Evolutionary conservation across 2,797 vertebrate species (phyloP).

Genomic region (Pelobates cultripes): DNA sequence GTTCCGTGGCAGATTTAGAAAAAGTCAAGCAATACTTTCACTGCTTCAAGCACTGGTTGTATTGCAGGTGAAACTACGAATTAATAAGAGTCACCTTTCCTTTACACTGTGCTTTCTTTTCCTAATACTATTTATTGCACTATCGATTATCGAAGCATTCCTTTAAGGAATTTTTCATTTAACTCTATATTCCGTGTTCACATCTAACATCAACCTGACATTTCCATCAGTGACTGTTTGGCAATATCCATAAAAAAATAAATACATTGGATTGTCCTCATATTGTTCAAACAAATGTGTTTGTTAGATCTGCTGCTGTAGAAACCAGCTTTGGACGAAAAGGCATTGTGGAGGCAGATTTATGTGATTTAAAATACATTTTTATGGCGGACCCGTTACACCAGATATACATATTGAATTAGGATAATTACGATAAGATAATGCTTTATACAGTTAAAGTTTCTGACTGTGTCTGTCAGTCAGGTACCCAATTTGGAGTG

Average conservation of each 20-base stretch:
- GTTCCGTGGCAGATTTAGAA: too few species aligned
- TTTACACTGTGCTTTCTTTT: too few species aligned
- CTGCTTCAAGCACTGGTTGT: too few species aligned
- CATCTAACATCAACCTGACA: constrained; percentile 6
- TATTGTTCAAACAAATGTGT: constrained; percentile 48
- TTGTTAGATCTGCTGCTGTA: constrained; percentile 26
- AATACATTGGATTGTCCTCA: constrained; percentile 33
- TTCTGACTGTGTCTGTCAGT: too few species aligned
- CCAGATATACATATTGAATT: constrained; percentile 53
- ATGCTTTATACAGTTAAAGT: too few species aligned
- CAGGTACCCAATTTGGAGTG: too few species aligned
- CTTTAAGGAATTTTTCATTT: too few species aligned
- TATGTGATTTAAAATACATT: constrained; percentile 47
- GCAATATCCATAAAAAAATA: constrained; percentile 31
- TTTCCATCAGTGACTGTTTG: constrained; percentile 31
- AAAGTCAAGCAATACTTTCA: too few species aligned
- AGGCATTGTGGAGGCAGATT: constrained; percentile 51
- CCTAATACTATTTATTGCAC: too few species aligned
- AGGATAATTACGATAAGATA: background rate
- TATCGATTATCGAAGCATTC: too few species aligned
- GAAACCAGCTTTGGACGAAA: constrained; percentile 49
- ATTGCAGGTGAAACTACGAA: too few species aligned
- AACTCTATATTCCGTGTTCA: background rate
- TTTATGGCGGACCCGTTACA: constrained; percentile 50
- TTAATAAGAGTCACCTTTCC: too few species aligned